Base-by-base conservation (phyloP, 2,797 vertebrate species). In the Todus mexicanus region DNA sequence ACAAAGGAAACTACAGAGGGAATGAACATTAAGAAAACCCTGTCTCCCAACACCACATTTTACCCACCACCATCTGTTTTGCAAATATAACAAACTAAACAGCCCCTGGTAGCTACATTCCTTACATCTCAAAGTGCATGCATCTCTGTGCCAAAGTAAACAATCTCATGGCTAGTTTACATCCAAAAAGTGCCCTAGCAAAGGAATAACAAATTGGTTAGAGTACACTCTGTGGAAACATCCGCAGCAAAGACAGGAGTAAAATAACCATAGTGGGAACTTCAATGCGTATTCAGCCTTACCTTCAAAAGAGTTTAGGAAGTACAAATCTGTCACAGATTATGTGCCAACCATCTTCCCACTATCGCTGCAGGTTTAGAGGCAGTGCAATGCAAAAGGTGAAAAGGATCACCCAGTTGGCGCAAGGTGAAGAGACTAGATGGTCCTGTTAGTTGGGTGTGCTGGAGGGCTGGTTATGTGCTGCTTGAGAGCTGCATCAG, bases 91-190 rank as follows among this genome's bases (percentile, higher is more conserved):
- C 77, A 72, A 81, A 73, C 37, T 33, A 85, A 89, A 82, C 29
- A 47, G 60, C 7, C 43, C 53, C 54, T 0, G 0, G 63, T 72
- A 92, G 75, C 84, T 75, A 42, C 78, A 92, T 66, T 85, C 68
- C 53, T 79, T 57, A 48, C 76, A 65, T 89, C 60, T 84, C 56
- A 19, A 90, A 90, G 66, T 38, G 35, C 48, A 74, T 9, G 48
- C 42, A 72, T 56, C 29, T 25, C 33, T 15, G 21, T 74, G 78
- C 82, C 94, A 92, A 95, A 76, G 25, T 47, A 94, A 95, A 93
- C 59, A 91, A 84, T 83, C 47, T 70, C 37, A 64, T 29, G n/a
- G 73, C 42, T 83, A 68, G 53, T 82, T 90, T 81, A 84, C 60
- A 88, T 84, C 42, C 29, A 80, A 94, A 87, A 92, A 83, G 54